Evolutionary conservation across 1,140 invertebrate species (phyloP), one percentile per base, ranked within the genome.

Genomic region (Rhopalosiphum maidis): DNA sequence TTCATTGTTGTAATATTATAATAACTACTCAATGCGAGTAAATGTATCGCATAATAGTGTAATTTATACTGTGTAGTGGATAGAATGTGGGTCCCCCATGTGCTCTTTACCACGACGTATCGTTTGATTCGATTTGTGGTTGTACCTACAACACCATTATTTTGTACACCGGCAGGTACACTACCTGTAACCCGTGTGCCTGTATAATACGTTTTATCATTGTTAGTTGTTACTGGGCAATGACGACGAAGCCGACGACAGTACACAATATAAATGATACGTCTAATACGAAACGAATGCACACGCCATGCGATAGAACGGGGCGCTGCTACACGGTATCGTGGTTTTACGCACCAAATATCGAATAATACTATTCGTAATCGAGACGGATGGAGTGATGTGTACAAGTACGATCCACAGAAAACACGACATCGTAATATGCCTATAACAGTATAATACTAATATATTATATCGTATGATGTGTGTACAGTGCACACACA

Each of bases 1-100:
- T 51, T 37, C n/a, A n/a, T 41, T 89, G n/a, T 89, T n/a, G n/a
- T n/a, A 18, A n/a, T 46, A n/a, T 68, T 18, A n/a, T 77, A 77
- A 77, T 22, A 48, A 18, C 46, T n/a, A 35, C n/a, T 4, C 6
- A n/a, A 35, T n/a, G n/a, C 60, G 23, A 77, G 60, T 77, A 46
- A 2, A 41, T 60, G 30, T 77, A 30, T 30, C 54, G 30, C n/a
- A 68, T 30, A 68, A n/a, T 68, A 68, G 30, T 68, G 60, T 68
- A 68, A 68, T 68, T 68, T 68, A n/a, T 4, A 30, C 30, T 2
- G 3, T 51, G 21, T 77, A 35, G 15, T 18, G 60, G 60, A 77
- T n/a, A 77, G n/a, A 77, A 77, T 77, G 60, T 77, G 60, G 60
- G 60, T 77, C 60, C 60, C 60, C 60, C 60, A n/a, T 77, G 60